Conservation (phyloP, 1,140 invertebrate genomes). For the Lasioglossum albipes region DNA sequence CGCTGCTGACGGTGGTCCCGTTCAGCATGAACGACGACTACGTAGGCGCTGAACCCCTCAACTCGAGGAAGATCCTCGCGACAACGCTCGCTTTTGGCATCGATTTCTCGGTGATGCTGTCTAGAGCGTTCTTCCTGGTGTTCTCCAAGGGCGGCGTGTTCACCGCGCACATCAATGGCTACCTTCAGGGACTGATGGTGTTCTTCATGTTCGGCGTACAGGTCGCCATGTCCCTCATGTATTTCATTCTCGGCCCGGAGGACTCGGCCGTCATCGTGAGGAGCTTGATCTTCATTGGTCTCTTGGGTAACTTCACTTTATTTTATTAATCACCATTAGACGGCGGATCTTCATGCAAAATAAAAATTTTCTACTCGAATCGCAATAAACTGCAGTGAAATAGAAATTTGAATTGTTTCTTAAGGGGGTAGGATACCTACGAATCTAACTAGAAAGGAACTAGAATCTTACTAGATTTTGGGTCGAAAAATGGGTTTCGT, state of each 20-base stretch:
- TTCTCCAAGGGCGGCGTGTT: slow-evolving; percentile 81
- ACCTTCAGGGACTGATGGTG: slow-evolving; percentile 81
- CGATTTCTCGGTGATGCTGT: slow-evolving; percentile 81
- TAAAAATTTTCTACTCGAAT: no score
- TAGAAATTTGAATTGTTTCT: no score
- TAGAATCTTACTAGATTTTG: no score
- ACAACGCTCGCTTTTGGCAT: slow-evolving; percentile 80
- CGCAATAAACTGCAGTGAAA: no score
- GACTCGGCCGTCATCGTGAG: slow-evolving; percentile 65
- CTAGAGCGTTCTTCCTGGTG: slow-evolving; percentile 82
- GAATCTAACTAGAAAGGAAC: no score
- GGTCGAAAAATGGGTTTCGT: no score
- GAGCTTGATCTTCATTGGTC: slow-evolving; percentile 69
- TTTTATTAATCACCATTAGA: no score
- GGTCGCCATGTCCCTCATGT: slow-evolving; percentile 78
- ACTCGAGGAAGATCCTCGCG: slow-evolving; percentile 80
- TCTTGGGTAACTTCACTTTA: slow-evolving; percentile 63
- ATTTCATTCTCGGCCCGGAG: slow-evolving; percentile 66
- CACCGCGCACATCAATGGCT: slow-evolving; percentile 83
- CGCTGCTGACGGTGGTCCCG: slow-evolving; percentile 80
- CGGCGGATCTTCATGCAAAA: no score
- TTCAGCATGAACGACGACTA: slow-evolving; percentile 79
- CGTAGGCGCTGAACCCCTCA: slow-evolving; percentile 68
- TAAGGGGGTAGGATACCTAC: no score
- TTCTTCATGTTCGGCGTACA: slow-evolving; percentile 82